Evolutionary conservation across 1,140 invertebrate species (phyloP), one percentile per base, ranked within the genome.

Genomic region (Cyclargus thomasi): DNA sequence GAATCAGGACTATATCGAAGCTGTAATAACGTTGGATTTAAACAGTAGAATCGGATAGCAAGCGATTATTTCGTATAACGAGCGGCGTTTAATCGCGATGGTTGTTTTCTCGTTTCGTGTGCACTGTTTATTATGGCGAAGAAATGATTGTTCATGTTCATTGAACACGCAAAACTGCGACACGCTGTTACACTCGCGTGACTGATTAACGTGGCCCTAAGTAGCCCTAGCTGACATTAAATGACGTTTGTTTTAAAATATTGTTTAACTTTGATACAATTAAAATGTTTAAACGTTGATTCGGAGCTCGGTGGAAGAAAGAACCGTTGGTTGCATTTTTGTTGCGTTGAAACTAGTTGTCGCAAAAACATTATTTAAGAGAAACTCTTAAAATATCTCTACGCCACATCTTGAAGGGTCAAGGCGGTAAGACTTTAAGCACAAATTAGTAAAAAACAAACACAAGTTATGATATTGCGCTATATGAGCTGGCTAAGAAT

Each of bases 101-200:
- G 14, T 63, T 63, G 62, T 63, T 63, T 63, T 63, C 23, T 63
- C 23, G 62, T 63, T 63, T 29, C 62, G 62, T 63, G 62, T 63
- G 62, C 22, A 63, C 10, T 63, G 62, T 63, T 63, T 63, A 35
- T 63, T 35, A 23, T 63, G 62, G 62, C 62, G 22, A 63, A 63
- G 20, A 63, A 63, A 63, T 63, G 11, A 63, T 63, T 63, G 62
- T 29, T 63, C 62, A 63, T 63, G 62, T 63, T 63, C 11, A 29
- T 14, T 1, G 62, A 29, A 35, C 62, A 63, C 62, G 62, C 62
- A 63, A 29, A 63, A 63, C 22, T 59, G 17, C 55, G 17, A 59
- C 62, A 63, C 62, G 22, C 62, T 14, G 62, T 1, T 63, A 5
- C 16, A 7, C 62, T 63, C 62, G 62, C 62, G 62, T 63, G 62